Conservation (phyloP, 2,888 invertebrate species). For the Gymnosoma rotundatum region DNA sequence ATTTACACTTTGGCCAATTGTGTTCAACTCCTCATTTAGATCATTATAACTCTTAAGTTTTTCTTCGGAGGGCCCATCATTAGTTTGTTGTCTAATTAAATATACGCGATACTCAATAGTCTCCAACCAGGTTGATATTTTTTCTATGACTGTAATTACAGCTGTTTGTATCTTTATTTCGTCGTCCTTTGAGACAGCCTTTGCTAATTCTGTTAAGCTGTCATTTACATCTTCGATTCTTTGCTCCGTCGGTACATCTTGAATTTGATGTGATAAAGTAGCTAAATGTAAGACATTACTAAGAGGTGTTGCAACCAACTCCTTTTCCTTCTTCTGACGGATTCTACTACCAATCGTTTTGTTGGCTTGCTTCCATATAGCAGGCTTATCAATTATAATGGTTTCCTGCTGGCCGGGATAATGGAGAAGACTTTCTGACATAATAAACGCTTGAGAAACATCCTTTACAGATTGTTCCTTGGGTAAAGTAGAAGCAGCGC, state of each 20-base stretch:
- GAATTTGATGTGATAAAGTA: slow-evolving; percentile 84
- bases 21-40: slow-evolving; percentile 86
- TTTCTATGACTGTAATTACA: slow-evolving; percentile 89
- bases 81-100: slow-evolving; percentile 84
- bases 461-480: slow-evolving; percentile 72
- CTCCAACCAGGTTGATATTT: slow-evolving; percentile 92
- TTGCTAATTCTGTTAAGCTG: slow-evolving; percentile 76
- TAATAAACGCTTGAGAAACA: slow-evolving; percentile 76
- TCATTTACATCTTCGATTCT: slow-evolving; percentile 85
- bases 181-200: slow-evolving; percentile 85
- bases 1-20: slow-evolving; percentile 86
- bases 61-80: slow-evolving; percentile 85
- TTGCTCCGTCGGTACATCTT: slow-evolving; percentile 84
- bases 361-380: slow-evolving; percentile 84
- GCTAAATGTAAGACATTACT: slow-evolving; percentile 86
- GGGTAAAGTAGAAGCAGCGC: slow-evolving; percentile 71
- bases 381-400: slow-evolving; percentile 50
- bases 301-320: slow-evolving; percentile 84
- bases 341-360: slow-evolving; percentile 84
- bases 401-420: slow-evolving; percentile 76
- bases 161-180: slow-evolving; percentile 86
- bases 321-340: slow-evolving; percentile 83
- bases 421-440: slow-evolving; percentile 77
- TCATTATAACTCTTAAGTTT: slow-evolving; percentile 85
- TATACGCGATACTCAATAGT: slow-evolving; percentile 91